Evolutionary conservation across 1,140 invertebrate species (phyloP), one percentile per base, ranked within the genome.

Genomic region (Caenorhabditis inopinata): DNA sequence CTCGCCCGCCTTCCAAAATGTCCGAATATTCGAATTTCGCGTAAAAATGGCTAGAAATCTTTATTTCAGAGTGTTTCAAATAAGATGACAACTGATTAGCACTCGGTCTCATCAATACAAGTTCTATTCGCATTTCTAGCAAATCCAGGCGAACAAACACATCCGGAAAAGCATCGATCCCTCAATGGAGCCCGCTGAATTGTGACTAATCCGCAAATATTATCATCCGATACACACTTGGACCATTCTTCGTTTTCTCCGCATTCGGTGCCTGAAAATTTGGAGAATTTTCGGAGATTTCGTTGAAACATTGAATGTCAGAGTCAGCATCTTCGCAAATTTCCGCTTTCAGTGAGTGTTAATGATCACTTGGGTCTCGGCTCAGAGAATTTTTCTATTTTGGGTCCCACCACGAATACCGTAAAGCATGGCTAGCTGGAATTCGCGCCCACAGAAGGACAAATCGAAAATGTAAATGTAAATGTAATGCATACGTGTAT

Each of bases 221-320:
- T 58, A 11, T 23, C 49, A 23, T 68, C n/a, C n/a, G 32, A 35
- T 11, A 68, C 12, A 21, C 76, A 78, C 14, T 62, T 58, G 27
- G 32, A 42, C 76, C 76, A 78, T 38, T 78, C 23, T 42, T 78
- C 76, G 23, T 68, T 78, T 2, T 29, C 45, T 4, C 29, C 29
- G 18, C 76, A 78, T 1, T 53, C 51, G 9, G 76, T 38, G 51
- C 29, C 76, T 78, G 51, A 25, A 78, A 78, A 68, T 16, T 32
- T 7, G 7, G n/a, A 1, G 2, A n/a, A 25, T 16, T 32, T 32
- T 1, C 4, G 12, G 18, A 6, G 9, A 21, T 11, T 53, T n/a
- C 23, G 47, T 2, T 18, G 7, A 14, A 48, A n/a, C 21, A 12
- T 0, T 25, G 29, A 73, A 5, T 32, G n/a, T n/a, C n/a, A n/a